A percentile compares a stretch with the other conserved stretches of the same genome.
Evolutionary conservation across 2,113 vertebrate species (phyloP).

Genomic region (Serinus canaria): DNA sequence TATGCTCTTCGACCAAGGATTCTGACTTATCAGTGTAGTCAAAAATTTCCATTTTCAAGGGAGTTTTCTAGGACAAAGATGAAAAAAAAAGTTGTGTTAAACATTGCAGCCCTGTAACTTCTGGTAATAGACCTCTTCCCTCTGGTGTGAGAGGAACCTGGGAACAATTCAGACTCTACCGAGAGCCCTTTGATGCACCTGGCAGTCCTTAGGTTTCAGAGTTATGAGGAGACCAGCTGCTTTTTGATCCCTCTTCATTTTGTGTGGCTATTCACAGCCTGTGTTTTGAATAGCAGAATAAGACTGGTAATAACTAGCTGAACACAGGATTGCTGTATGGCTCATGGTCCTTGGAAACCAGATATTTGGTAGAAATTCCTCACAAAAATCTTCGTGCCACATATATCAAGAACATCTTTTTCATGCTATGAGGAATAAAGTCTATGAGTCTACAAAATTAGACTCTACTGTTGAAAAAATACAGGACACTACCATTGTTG

Average conservation of each 20-base stretch:
- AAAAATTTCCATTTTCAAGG: background rate
- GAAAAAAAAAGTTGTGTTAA: background rate
- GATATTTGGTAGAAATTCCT: background rate
- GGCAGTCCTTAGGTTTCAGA: background rate
- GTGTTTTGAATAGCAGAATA: background rate
- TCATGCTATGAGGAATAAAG: background rate
- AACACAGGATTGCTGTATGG: background rate
- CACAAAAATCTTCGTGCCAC: background rate
- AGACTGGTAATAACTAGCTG: background rate
- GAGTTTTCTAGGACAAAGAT: background rate
- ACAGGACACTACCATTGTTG: background rate
- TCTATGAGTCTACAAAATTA: background rate
- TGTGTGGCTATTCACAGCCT: accelerated
- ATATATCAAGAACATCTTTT: background rate
- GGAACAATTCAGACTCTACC: background rate
- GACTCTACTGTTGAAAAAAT: background rate
- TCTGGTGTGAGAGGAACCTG: background rate
- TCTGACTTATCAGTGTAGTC: background rate
- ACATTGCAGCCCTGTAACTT: background rate
- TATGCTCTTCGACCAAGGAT: background rate
- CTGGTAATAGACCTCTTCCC: background rate
- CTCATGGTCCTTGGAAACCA: background rate
- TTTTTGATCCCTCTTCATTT: background rate
- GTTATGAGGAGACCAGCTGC: background rate
- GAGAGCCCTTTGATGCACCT: background rate